Percentiles rank a stretch among this genome's conserved stretches.
These are phyloP conservation scores for Hypotaenidia okinawae DNA, from an alignment of 2,797 vertebrate species.

Conservation along the genomic window DNA sequence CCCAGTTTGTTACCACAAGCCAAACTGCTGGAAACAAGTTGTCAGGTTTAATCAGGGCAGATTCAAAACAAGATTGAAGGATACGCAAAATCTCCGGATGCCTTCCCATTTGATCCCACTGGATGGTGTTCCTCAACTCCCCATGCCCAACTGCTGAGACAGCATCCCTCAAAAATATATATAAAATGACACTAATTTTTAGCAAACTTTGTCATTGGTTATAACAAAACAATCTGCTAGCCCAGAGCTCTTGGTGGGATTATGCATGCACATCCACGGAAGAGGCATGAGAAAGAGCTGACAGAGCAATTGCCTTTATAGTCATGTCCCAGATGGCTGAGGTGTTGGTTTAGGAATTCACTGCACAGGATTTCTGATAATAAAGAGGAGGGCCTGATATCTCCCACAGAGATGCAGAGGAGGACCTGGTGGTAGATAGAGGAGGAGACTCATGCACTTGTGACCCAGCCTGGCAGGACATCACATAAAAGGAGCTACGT, in stretches of 20 bases:
- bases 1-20: neutral
- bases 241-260: fast-evolving
- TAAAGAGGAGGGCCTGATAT: neutral
- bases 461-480: neutral
- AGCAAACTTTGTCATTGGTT: neutral
- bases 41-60: neutral
- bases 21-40: neutral
- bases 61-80: neutral
- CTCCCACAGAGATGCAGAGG: neutral
- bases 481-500: neutral
- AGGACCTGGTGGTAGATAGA: neutral
- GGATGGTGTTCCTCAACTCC: neutral
- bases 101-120: neutral
- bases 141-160: neutral
- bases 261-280: neutral
- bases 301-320: neutral
- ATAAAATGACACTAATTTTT: neutral
- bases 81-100: neutral
- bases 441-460: fast-evolving
- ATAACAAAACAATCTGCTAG: neutral
- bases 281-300: neutral
- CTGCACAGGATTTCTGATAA: neutral
- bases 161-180: neutral
- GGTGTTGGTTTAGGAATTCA: neutral
- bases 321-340: neutral